Percentiles rank a stretch among this genome's conserved stretches.
Conservation (phyloP, 37 sponge, comb jelly and placozoan species). For the Ephydatia muelleri region DNA sequence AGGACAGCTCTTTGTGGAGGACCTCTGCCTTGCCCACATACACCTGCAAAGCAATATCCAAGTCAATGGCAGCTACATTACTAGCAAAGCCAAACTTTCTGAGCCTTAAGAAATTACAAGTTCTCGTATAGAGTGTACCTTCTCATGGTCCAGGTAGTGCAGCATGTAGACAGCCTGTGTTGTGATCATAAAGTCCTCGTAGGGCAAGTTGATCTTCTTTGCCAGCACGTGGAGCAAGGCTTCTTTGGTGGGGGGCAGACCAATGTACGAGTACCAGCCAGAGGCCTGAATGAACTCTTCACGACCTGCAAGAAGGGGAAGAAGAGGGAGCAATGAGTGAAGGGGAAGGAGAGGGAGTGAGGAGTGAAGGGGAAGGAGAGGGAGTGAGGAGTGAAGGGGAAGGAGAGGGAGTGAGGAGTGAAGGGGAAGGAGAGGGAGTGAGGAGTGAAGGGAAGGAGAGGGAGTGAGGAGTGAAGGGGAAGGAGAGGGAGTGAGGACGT, state of each 20-base stretch:
- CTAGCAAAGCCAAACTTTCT: no score
- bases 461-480: neutral
- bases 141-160: conserved; percentile 53
- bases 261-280: conserved; percentile 73
- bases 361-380: neutral
- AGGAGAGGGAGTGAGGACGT: neutral
- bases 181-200: conserved; percentile 37
- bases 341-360: neutral
- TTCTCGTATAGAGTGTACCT: conserved; percentile 49
- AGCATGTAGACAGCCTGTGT: conserved; percentile 62
- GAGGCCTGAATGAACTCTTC: conserved; percentile 73
- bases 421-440: neutral
- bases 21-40: conserved; percentile 70
- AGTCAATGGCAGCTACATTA: no score
- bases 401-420: neutral
- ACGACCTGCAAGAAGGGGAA: conserved; percentile 17
- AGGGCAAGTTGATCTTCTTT: conserved; percentile 45
- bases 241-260: conserved; percentile 56
- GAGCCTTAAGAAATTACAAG: no score
- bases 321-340: neutral
- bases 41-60: neutral
- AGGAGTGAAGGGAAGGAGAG: neutral
- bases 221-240: conserved; percentile 68
- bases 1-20: conserved; percentile 51
- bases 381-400: neutral